Evolutionary conservation across 2,113 vertebrate species (phyloP), one percentile per base, ranked within the genome.

Genomic region (Nesospiza acunhae): DNA sequence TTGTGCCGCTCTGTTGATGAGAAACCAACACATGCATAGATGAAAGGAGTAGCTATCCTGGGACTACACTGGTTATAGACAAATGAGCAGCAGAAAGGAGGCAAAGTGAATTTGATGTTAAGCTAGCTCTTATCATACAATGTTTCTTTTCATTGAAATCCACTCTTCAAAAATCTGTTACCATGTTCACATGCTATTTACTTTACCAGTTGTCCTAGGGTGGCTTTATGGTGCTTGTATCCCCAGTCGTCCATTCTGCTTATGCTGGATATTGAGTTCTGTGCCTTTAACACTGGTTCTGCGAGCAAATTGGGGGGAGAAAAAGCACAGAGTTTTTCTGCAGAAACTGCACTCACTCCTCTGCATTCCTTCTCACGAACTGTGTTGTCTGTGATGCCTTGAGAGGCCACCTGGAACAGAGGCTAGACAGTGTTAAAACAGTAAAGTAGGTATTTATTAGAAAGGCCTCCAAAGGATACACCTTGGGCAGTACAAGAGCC

Each of bases 251-350:
- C 33, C 27, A 3, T 30, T 56, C 42, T 59, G 22, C 24, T 33
- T 27, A 6, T 33, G 10, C 13, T 5, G 10, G 28, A 15, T 41
- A 11, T 41, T 27, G 13, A 33, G 22, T 33, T 21, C 35, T 50
- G 30, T 33, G 24, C 35, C 22, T 50, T 41, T 41, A 21, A 39
- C 35, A 15, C 4, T 27, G 30, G 46, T 27, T 63, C 23, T 2
- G 4, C 10, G 46, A 39, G 46, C 0, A 2, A 27, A 41, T 13
- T 14, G 3, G 10, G 35, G 13, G 7, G 28, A 41, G 17, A 20
- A 39, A 13, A 15, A 33, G 11, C 1, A 4, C 0, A 0, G 15
- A 33, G 22, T 50, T 41, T 41, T 28, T 33, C 8, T 20, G 13
- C 28, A 63, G 44, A 21, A 26, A 21, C 46, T 33, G 23, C 17